Base-by-base conservation (phyloP, 2,113 vertebrate species). In the Callionymus lyra region DNA sequence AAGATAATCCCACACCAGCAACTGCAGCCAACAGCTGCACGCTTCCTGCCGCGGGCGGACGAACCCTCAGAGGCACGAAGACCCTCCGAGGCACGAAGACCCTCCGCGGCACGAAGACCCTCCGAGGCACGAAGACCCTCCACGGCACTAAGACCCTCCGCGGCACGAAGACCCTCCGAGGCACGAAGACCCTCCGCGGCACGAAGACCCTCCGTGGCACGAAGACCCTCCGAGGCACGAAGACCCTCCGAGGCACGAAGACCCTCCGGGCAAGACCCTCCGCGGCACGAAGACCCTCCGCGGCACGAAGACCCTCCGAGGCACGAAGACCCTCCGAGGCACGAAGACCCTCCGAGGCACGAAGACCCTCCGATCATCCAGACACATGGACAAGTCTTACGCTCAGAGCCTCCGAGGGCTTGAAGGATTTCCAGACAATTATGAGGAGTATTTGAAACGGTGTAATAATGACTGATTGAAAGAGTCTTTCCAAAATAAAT, bases 21-120 rank as follows among this genome's bases (percentile, higher is more conserved):
- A 77, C 71, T 73, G 75, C 51, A 48, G 56, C 70, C 56, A 66
- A 63, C 75, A 77, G 79, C 75, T 80, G 75, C 67, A 67, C 66
- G 60, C 68, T 50, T 70, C 63, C 73, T 68, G 70, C 72, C 47
- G 17, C 68, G 46, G 44, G 41, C 52, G 56, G 41, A 66, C 63
- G 13, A 34, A 44, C 47, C 31, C 19, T 27, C 59, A 37, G 59
- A 38, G 34, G 47, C 31, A 41, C 6, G n/a, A 41, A 33, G 59
- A 57, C 54, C 48, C 62, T 51, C 47, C 18, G 45, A 39, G 63
- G 59, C 66, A 31, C 10, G 12, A 19, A 34, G 47, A 34, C 67
- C 38, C n/a, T 1, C 60, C 53, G 43, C 14, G 10, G 10, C 49
- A 73, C 55, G 45, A 52, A 38, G 41, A 21, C 31, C 31, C 19